Percentiles rank a stretch among this genome's conserved stretches.
phyloP scores from a whole-genome alignment of 2,888 invertebrate species.

The Auanema freiburgensis region DNA sequence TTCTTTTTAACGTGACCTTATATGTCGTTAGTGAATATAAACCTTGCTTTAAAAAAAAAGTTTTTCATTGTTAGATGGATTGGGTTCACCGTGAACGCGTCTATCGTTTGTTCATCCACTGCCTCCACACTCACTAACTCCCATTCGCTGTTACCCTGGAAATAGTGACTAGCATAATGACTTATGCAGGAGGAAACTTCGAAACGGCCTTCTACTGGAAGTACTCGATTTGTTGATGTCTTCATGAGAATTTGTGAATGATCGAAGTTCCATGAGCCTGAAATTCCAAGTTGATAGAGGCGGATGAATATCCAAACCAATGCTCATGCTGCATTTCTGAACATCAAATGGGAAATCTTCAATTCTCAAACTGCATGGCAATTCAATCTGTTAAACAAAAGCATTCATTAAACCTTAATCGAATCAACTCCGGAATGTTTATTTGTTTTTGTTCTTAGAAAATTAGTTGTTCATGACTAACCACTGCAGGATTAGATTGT shows the following conservation, averaged over 20 bases:
- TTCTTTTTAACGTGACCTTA: conserved; percentile 14
- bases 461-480: conserved; percentile 9
- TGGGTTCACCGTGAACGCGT: background rate
- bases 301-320: conserved; percentile 10
- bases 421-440: too few relatives aligned
- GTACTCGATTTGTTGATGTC: conserved; percentile 15
- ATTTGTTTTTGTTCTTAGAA: background rate
- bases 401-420: too few relatives aligned
- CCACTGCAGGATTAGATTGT: conserved; percentile 31
- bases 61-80: background rate
- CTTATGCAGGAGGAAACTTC: conserved; percentile 15
- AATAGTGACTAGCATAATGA: background rate
- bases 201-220: conserved; percentile 22
- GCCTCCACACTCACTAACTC: conserved; percentile 29
- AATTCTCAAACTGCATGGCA: conserved; percentile 35
- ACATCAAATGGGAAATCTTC: conserved; percentile 45
- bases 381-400: conserved; percentile 18
- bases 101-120: background rate
- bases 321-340: conserved; percentile 31
- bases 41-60: too few relatives aligned
- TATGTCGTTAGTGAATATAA: conserved; percentile 13
- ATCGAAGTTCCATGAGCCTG: conserved; percentile 43
- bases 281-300: conserved; percentile 9
- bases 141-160: conserved; percentile 50
- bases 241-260: conserved; percentile 21